Conservation (phyloP, 2,797 vertebrate genomes). For the Dermochelys coriacea region DNA sequence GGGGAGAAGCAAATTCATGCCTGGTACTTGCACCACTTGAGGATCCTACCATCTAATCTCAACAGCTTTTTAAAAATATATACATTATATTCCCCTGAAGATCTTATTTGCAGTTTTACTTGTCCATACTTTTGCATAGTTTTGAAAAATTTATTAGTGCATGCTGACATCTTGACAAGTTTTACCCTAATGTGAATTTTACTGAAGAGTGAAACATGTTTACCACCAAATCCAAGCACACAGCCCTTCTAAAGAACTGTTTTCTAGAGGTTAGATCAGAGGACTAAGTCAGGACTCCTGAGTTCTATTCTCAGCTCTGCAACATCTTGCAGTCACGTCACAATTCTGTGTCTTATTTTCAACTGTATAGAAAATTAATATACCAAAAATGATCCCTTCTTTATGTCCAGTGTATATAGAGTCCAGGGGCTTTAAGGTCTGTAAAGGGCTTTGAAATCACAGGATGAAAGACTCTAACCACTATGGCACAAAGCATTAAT, state of each 20-base stretch:
- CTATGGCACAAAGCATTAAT: neutral
- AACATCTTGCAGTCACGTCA: neutral
- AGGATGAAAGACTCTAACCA: neutral
- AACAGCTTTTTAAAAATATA: neutral
- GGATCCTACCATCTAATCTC: neutral
- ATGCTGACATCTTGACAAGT: neutral
- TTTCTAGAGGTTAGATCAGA: neutral
- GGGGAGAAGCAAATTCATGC: neutral
- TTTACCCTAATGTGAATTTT: neutral
- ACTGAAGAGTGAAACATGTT: neutral
- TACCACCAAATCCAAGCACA: neutral
- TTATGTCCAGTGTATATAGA: neutral
- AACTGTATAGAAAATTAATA: neutral
- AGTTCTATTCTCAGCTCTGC: neutral
- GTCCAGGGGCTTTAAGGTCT: neutral
- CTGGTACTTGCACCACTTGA: fast-evolving
- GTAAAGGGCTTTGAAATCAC: neutral
- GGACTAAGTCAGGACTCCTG: neutral
- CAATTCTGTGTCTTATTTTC: neutral
- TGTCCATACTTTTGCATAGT: neutral
- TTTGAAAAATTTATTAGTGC: neutral
- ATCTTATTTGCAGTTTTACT: neutral
- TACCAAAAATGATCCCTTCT: fast-evolving
- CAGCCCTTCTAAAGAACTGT: neutral
- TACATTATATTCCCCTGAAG: neutral